Conservation (phyloP, 2,888 invertebrate species). For the Brenthis hecate region DNA sequence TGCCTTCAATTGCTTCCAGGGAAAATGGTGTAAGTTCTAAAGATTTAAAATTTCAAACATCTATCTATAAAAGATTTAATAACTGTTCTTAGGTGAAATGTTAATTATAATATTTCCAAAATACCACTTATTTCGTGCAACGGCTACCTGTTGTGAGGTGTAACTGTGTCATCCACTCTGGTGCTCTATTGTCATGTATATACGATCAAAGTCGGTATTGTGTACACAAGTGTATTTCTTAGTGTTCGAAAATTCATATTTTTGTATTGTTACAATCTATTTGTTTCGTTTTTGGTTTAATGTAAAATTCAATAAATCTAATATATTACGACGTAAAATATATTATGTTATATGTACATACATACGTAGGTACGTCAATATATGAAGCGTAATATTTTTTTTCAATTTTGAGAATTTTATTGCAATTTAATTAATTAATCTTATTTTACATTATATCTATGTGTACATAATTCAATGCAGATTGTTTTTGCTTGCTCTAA, state of each 20-base stretch:
- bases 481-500: too few species aligned
- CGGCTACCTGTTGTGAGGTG: conserved; percentile 54
- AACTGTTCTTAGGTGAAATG: neutral
- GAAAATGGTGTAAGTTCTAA: neutral
- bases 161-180: conserved; percentile 73
- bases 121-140: conserved; percentile 35
- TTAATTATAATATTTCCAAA: conserved; percentile 17
- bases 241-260: conserved; percentile 45
- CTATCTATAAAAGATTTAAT: neutral
- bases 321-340: too few species aligned
- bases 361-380: too few species aligned
- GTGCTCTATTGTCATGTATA: conserved; percentile 77
- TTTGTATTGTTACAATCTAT: conserved; percentile 42
- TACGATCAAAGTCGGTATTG: conserved; percentile 74
- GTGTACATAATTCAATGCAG: too few species aligned
- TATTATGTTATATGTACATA: too few species aligned
- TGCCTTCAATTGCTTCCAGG: neutral
- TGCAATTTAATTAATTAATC: too few species aligned
- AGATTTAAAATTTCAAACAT: neutral
- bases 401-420: too few species aligned
- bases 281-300: conserved; percentile 42
- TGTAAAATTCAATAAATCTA: conserved; percentile 2
- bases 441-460: too few species aligned
- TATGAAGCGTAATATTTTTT: too few species aligned
- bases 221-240: conserved; percentile 72